Percentiles rank a stretch among this genome's conserved stretches.
Evolutionary conservation across 2,888 invertebrate genomes (phyloP).

Genomic region (Antitype chi): DNA sequence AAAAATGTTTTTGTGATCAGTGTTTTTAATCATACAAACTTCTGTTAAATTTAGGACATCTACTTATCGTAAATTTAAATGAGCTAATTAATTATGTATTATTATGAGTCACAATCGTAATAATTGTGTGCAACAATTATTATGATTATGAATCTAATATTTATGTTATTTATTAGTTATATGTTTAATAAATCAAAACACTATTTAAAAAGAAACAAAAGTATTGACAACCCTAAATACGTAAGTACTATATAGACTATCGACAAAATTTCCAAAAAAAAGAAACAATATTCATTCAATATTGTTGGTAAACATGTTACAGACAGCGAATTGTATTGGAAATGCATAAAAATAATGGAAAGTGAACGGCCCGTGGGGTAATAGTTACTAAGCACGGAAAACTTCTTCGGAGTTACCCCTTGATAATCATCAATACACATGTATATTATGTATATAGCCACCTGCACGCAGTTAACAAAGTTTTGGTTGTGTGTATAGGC

Average conservation of each 20-base stretch:
- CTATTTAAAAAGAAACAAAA: background rate
- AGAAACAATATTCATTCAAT: slow-evolving; percentile 57
- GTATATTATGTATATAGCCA: slow-evolving; percentile 30
- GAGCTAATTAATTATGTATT: no score
- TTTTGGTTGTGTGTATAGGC: slow-evolving; percentile 17
- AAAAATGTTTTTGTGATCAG: no score
- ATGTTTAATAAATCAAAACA: background rate
- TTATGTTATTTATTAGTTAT: no score
- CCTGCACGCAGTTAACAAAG: slow-evolving; percentile 44
- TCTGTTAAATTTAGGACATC: no score
- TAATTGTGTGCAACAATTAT: no score
- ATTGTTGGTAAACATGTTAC: slow-evolving; percentile 55
- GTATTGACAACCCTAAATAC: background rate
- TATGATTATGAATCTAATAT: no score
- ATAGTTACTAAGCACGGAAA: slow-evolving; percentile 64
- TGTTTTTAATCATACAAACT: no score
- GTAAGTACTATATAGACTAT: slow-evolving; percentile 10
- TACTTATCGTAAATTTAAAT: no score
- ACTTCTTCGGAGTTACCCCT: slow-evolving; percentile 56
- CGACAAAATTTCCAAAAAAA: slow-evolving; percentile 48
- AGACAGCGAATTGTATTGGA: slow-evolving; percentile 59
- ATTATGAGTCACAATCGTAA: no score
- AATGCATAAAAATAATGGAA: slow-evolving; percentile 68
- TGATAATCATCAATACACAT: slow-evolving; percentile 42
- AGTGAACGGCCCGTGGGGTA: slow-evolving; percentile 53